A percentile compares a stretch with the other conserved stretches of the same genome.
Conservation (phyloP, 2,797 vertebrate species). For the Pangasius macronema region DNA sequence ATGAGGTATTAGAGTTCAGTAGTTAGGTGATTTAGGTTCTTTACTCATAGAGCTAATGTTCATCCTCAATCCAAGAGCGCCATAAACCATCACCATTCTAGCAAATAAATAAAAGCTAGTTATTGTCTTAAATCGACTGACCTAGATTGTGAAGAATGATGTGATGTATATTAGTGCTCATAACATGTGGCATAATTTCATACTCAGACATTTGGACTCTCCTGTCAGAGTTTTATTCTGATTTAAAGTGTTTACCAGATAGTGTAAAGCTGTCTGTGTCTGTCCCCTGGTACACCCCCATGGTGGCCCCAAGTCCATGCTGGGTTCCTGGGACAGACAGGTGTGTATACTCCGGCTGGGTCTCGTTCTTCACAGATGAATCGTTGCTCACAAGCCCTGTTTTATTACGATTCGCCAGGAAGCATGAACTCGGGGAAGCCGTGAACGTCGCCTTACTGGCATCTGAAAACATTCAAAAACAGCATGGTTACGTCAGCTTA, state of each 20-base stretch:
- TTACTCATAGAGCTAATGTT: background rate
- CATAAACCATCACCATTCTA: background rate
- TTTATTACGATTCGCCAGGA: conserved; percentile 94
- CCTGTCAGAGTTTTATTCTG: no score
- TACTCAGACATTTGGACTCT: background rate
- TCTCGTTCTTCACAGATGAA: conserved; percentile 89
- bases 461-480: conserved; percentile 73
- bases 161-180: background rate
- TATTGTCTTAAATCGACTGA: background rate
- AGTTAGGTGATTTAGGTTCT: background rate
- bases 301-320: conserved; percentile 66
- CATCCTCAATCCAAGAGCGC: background rate
- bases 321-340: conserved; percentile 77
- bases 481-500: background rate
- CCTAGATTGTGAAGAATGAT: background rate
- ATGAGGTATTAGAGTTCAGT: background rate
- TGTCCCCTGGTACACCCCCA: conserved; percentile 73
- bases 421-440: conserved; percentile 97
- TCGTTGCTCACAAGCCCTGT: conserved; percentile 68
- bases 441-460: conserved; percentile 95
- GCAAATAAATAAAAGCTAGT: background rate
- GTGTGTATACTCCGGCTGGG: conserved; percentile 78
- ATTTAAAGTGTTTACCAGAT: conserved; percentile 73
- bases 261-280: conserved; percentile 75
- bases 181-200: background rate